Percentiles rank a stretch among this genome's conserved stretches.
Evolutionary conservation across 1,140 invertebrate genomes (phyloP).

Genomic region (Temnothorax longispinosus): DNA sequence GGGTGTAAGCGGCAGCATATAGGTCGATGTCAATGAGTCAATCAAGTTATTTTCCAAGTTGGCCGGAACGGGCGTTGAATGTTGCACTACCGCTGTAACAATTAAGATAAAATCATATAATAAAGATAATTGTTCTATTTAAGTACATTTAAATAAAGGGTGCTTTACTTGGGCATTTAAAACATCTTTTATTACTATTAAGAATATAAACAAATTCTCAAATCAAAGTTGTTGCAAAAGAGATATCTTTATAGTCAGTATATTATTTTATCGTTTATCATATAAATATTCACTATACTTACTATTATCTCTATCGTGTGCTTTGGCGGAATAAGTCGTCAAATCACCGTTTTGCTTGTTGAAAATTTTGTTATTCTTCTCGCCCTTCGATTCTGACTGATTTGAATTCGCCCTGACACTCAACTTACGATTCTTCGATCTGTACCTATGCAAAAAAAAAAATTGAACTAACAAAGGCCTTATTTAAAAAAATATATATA

Average conservation of each 20-base stretch:
- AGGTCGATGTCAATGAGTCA: constrained; percentile 79
- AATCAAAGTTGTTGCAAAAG: neutral
- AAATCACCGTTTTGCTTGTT: constrained; percentile 80
- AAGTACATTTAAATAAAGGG: constrained; percentile 26
- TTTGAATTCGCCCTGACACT: constrained; percentile 79
- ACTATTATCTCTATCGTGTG: constrained; percentile 81
- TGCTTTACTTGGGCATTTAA: constrained; percentile 40
- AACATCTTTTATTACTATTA: constrained; percentile 72
- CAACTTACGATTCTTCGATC: constrained; percentile 87
- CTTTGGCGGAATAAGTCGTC: constrained; percentile 76
- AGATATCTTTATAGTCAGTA: neutral
- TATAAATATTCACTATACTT: constrained; percentile 56
- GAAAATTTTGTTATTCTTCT: constrained; percentile 78
- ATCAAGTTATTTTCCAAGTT: constrained; percentile 81
- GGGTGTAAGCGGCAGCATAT: constrained; percentile 76
- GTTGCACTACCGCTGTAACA: constrained; percentile 67
- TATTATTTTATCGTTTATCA: neutral
- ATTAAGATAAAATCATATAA: constrained; percentile 20
- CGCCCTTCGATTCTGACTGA: constrained; percentile 76
- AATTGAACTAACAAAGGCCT: neutral
- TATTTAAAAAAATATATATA: neutral
- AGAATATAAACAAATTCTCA: neutral
- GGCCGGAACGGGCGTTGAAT: constrained; percentile 69
- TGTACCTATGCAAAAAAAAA: constrained; percentile 82
- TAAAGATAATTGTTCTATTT: constrained; percentile 70